Conservation (phyloP, 1,140 invertebrate species). For the Camponotus vicinus region DNA sequence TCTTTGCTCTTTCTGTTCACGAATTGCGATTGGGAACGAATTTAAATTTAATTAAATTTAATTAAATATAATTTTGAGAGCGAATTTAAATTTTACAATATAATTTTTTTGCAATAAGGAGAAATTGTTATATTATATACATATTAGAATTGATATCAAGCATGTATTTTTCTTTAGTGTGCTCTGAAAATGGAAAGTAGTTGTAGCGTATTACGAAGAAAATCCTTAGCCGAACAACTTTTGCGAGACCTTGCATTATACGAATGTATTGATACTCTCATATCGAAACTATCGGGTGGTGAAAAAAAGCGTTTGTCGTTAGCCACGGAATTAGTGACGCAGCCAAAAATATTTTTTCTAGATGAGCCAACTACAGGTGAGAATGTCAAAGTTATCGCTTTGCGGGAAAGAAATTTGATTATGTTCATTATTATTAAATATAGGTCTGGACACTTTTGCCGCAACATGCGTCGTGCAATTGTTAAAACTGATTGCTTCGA, state of each 20-base stretch:
- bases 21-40: background rate
- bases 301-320: conserved; percentile 93
- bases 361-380: conserved; percentile 88
- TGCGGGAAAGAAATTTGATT: background rate
- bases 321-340: conserved; percentile 92
- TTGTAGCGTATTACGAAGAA: conserved; percentile 2
- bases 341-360: conserved; percentile 90
- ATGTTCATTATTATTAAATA: background rate
- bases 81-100: no score
- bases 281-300: conserved; percentile 91
- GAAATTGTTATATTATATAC: no score
- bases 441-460: conserved; percentile 90
- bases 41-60: no score
- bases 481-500: conserved; percentile 89
- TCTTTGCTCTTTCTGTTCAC: background rate
- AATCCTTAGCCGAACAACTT: conserved; percentile 85
- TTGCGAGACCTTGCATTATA: conserved; percentile 87
- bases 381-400: background rate
- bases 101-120: no score
- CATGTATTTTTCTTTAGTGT: conserved; percentile 54
- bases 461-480: conserved; percentile 89
- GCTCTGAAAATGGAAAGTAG: conserved; percentile 85
- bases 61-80: no score
- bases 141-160: background rate
- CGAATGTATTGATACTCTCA: conserved; percentile 88